phyloP scores from a whole-genome alignment of 2,113 vertebrate genomes.

The Callopanchax toddi region DNA sequence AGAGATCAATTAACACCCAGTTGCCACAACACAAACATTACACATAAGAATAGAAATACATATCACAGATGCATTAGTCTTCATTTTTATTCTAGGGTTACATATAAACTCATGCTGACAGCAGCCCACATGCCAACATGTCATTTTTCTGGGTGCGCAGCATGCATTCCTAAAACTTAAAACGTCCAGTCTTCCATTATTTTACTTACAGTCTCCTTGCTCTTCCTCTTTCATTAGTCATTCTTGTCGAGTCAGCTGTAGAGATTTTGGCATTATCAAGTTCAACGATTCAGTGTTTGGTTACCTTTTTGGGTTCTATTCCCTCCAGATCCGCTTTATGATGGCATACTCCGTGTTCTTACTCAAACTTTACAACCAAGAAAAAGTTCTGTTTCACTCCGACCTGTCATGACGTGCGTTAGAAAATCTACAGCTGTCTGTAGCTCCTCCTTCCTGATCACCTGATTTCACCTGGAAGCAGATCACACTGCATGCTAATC shows the following conservation, averaged over 20 bases:
- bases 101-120: not conserved
- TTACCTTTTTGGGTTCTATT: constrained; percentile 33
- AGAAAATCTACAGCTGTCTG: not conserved
- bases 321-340: constrained; percentile 26
- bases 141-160: constrained; percentile 32
- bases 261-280: not conserved
- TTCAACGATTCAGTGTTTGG: not conserved
- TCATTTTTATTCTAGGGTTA: not conserved
- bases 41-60: not conserved
- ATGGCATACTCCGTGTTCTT: constrained; percentile 21
- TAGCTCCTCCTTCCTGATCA: constrained; percentile 49
- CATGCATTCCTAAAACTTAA: constrained; percentile 40
- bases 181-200: no score
- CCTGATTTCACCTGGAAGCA: constrained; percentile 56
- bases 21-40: not conserved
- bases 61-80: not conserved
- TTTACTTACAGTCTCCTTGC: constrained; percentile 1
- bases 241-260: not conserved
- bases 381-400: constrained; percentile 10
- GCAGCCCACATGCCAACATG: constrained; percentile 24
- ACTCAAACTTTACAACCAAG: constrained; percentile 3
- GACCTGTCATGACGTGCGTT: constrained; percentile 48
- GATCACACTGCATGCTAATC: not conserved
- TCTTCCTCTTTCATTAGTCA: not conserved
- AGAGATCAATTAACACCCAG: constrained; percentile 15